A percentile compares a stretch with the other conserved stretches of the same genome.
Conservation (phyloP, 2,797 vertebrate species). For the Diplodus puntazzo region DNA sequence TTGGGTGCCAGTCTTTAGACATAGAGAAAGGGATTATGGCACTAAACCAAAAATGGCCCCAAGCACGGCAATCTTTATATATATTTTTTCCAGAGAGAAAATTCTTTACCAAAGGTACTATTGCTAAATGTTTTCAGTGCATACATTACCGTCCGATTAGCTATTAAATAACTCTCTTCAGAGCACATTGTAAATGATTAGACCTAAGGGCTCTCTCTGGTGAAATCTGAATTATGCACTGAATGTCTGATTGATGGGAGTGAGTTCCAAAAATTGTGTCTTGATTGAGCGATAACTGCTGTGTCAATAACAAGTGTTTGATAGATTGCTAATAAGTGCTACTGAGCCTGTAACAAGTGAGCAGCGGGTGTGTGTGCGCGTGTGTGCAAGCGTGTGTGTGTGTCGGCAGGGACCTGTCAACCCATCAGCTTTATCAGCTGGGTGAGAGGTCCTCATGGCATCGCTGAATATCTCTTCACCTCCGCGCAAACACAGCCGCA, state of each 20-base stretch:
- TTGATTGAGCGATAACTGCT: constrained; percentile 69
- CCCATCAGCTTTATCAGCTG: constrained; percentile 76
- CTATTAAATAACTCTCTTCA: constrained; percentile 5
- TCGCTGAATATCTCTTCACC: constrained; percentile 80
- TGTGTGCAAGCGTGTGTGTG: constrained; percentile 36
- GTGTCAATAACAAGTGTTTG: constrained; percentile 80
- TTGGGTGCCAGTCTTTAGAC: not conserved
- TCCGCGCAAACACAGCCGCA: constrained; percentile 65
- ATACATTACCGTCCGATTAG: not conserved
- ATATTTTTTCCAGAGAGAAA: not conserved
- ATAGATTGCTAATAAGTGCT: constrained; percentile 78
- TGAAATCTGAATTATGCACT: constrained; percentile 47
- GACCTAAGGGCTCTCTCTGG: constrained; percentile 8
- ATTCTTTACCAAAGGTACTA: not conserved
- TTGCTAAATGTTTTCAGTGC: not conserved
- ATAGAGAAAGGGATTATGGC: not conserved
- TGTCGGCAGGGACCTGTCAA: constrained; percentile 71
- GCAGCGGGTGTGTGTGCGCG: constrained; percentile 49
- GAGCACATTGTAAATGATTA: constrained; percentile 13
- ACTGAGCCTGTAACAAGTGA: constrained; percentile 79
- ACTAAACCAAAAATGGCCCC: not conserved
- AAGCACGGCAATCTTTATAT: constrained; percentile 14
- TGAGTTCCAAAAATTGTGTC: constrained; percentile 51
- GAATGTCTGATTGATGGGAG: constrained; percentile 55
- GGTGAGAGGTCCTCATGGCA: constrained; percentile 78